A percentile compares a stretch with the other conserved stretches of the same genome.
Evolutionary conservation across 2,888 invertebrate genomes (phyloP).

Genomic region (Drosophila flavopinicola): DNA sequence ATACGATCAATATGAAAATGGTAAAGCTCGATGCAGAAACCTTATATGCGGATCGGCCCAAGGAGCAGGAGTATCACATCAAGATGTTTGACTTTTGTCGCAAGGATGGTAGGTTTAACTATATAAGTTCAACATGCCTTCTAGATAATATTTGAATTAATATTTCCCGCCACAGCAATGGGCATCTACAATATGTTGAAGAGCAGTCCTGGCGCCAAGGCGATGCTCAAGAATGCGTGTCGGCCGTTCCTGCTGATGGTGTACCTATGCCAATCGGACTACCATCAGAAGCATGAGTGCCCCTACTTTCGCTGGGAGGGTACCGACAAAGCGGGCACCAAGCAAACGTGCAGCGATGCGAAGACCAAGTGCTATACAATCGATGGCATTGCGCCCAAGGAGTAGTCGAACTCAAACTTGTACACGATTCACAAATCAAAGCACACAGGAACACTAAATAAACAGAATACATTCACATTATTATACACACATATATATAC

Average conservation of each 20-base stretch:
- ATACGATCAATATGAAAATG: constrained; percentile 74
- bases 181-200: constrained; percentile 41
- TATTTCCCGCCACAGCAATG: constrained; percentile 28
- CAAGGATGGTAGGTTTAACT: constrained; percentile 43
- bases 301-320: constrained; percentile 72
- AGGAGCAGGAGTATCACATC: constrained; percentile 65
- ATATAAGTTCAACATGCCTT: background rate
- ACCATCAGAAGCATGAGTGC: constrained; percentile 63
- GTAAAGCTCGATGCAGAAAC: constrained; percentile 67
- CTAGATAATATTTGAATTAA: background rate
- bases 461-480: too few species aligned
- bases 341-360: constrained; percentile 40
- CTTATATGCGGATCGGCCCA: constrained; percentile 50
- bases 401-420: background rate
- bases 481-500: background rate
- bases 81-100: constrained; percentile 61
- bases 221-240: constrained; percentile 54
- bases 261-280: constrained; percentile 58
- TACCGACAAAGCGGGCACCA: background rate
- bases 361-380: constrained; percentile 60
- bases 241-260: constrained; percentile 66
- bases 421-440: constrained; percentile 18
- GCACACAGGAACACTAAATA: constrained; percentile 4
- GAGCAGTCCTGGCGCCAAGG: constrained; percentile 43
- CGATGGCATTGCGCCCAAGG: constrained; percentile 51